Percentiles rank a stretch among this genome's conserved stretches.
Conservation (phyloP, 2,888 invertebrate genomes). For the Dione vanillae region DNA sequence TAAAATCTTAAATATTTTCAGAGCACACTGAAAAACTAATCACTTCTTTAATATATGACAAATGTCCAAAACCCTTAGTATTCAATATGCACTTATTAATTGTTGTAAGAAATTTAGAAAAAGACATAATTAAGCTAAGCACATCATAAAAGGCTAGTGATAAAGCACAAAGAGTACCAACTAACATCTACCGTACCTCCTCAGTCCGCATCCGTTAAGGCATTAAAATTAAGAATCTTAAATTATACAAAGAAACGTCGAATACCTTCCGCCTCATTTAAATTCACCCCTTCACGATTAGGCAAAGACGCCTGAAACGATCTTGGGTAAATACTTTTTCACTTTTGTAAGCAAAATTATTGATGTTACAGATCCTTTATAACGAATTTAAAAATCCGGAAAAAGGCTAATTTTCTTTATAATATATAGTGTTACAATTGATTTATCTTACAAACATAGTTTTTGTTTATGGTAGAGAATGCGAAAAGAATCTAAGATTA, state of each 20-base stretch:
- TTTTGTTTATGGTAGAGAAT: too few species aligned
- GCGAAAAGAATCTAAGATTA: too few species aligned
- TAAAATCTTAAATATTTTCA: too few species aligned
- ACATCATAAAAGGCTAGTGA: background rate
- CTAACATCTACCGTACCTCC: background rate
- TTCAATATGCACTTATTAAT: background rate
- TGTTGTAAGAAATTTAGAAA: background rate
- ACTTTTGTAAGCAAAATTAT: slow-evolving; percentile 31
- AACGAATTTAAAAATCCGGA: background rate
- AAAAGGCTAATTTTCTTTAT: background rate
- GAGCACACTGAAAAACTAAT: too few species aligned
- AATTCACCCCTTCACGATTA: slow-evolving; percentile 27
- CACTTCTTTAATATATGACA: too few species aligned
- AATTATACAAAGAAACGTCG: slow-evolving; percentile 25
- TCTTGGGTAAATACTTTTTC: slow-evolving; percentile 26
- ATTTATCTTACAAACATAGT: too few species aligned
- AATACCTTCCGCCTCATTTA: slow-evolving; percentile 28
- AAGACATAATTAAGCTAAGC: background rate
- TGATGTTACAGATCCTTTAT: slow-evolving; percentile 10
- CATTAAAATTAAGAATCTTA: slow-evolving; percentile 23
- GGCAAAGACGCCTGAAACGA: slow-evolving; percentile 27
- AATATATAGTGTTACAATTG: too few species aligned
- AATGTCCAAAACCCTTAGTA: background rate
- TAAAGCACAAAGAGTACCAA: background rate
- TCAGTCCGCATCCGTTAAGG: background rate